phyloP scores from a whole-genome alignment of 1,140 invertebrate genomes.

The Caenorhabditis briggsae region DNA sequence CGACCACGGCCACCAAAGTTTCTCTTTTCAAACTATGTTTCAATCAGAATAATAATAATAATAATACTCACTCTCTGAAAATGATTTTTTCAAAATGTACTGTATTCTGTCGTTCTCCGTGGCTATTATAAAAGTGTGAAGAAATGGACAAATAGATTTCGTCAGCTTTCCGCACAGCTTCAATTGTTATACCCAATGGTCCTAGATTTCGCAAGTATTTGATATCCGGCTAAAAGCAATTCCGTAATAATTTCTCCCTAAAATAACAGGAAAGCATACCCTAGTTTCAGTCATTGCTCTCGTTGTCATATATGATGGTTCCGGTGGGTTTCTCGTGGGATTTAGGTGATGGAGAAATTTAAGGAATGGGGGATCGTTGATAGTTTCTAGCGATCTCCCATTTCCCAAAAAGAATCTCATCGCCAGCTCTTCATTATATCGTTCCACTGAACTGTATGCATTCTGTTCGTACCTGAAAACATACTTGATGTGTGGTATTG shows the following conservation, averaged over 20 bases:
- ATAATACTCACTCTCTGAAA: neutral
- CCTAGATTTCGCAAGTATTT: neutral
- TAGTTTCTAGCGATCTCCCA: neutral
- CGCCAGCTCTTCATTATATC: constrained; percentile 38
- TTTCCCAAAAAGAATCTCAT: constrained; percentile 34
- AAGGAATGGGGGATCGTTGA: neutral
- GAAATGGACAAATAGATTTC: constrained; percentile 31
- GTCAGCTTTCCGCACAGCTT: constrained; percentile 10
- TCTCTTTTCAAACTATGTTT: neutral
- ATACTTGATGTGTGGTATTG: too few species aligned
- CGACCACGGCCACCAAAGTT: too few species aligned
- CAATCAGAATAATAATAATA: too few species aligned
- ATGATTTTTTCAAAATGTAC: constrained; percentile 33
- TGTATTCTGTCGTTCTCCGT: constrained; percentile 18
- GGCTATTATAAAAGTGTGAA: neutral
- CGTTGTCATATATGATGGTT: constrained; percentile 4
- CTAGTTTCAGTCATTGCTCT: neutral
- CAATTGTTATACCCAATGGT: neutral
- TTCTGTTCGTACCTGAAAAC: neutral
- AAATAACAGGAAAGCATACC: neutral
- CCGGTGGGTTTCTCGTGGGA: neutral
- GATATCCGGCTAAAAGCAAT: neutral
- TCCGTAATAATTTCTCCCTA: neutral
- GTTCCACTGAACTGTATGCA: constrained; percentile 20
- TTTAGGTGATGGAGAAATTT: constrained; percentile 3